These are phyloP conservation scores for Glaucopsyche alexis DNA, from an alignment of 2,888 invertebrate genomes.

Conservation along the genomic window DNA sequence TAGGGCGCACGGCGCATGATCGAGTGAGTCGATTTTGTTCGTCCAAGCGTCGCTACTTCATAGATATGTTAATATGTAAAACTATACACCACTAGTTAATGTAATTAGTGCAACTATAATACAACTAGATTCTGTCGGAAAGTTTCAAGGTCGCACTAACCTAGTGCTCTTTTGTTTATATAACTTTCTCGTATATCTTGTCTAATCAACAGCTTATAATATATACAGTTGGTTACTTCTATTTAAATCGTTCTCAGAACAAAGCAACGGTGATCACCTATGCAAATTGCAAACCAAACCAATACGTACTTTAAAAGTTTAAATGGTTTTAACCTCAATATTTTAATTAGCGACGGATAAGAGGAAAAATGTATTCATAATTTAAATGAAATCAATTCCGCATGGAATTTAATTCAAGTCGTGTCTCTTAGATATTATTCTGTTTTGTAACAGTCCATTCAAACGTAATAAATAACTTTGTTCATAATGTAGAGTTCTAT, in stretches of 20 bases:
- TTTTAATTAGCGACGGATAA: too few relatives aligned
- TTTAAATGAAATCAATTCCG: too few relatives aligned
- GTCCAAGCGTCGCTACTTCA: slow-evolving; percentile 21
- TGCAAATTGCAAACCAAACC: too few relatives aligned
- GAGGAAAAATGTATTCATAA: too few relatives aligned
- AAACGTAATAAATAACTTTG: too few relatives aligned
- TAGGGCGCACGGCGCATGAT: slow-evolving; percentile 58
- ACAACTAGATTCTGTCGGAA: background rate
- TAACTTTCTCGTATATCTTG: slow-evolving; percentile 1
- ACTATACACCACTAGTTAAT: slow-evolving; percentile 14
- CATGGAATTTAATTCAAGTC: too few relatives aligned
- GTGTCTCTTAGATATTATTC: too few relatives aligned
- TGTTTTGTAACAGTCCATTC: too few relatives aligned
- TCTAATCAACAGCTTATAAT: background rate
- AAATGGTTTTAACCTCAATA: too few relatives aligned
- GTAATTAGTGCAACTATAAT: slow-evolving; percentile 21
- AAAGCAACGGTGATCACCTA: background rate
- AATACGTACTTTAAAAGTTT: too few relatives aligned
- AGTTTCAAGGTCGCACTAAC: slow-evolving; percentile 23
- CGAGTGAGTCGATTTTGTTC: slow-evolving; percentile 33
- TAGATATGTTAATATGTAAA: background rate
- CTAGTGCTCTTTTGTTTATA: slow-evolving; percentile 1
- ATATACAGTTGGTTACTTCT: background rate
- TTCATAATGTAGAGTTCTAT: too few relatives aligned
- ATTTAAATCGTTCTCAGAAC: background rate